Conservation (phyloP, 2,888 invertebrate species). For the Scaptomyza tumidula region DNA sequence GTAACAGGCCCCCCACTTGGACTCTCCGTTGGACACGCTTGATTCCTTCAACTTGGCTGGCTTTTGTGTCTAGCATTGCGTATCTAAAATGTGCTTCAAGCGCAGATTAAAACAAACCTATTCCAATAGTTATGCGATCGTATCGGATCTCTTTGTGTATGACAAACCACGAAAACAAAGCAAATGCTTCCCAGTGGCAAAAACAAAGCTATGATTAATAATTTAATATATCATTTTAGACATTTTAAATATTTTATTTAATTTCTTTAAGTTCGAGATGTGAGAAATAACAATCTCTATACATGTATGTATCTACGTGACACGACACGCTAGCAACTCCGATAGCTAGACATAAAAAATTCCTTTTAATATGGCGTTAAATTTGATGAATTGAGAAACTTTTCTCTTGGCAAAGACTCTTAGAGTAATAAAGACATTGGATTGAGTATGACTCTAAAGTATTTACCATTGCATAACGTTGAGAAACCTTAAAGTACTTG, state of each 20-base stretch:
- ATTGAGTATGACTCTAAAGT: not conserved
- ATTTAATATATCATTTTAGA: not conserved
- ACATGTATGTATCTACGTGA: not conserved
- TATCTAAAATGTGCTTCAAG: slow-evolving; percentile 64
- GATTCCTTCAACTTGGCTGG: slow-evolving; percentile 56
- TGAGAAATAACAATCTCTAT: not conserved
- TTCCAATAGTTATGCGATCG: slow-evolving; percentile 6
- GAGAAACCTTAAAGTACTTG: not conserved
- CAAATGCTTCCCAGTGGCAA: not conserved
- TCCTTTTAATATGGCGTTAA: slow-evolving; percentile 7
- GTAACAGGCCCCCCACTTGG: slow-evolving; percentile 6
- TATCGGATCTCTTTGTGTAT: not conserved
- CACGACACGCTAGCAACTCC: not conserved
- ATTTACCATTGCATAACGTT: not conserved
- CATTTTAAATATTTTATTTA: not conserved
- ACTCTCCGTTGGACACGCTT: slow-evolving; percentile 64
- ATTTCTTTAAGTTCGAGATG: not conserved
- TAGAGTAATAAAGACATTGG: not conserved
- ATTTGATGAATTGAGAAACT: slow-evolving; percentile 9
- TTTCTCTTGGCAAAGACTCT: not conserved
- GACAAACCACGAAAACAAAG: not conserved
- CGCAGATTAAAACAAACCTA: slow-evolving; percentile 23
- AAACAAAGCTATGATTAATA: not conserved
- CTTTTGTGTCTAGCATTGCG: slow-evolving; percentile 75
- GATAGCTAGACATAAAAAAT: not conserved